Evolutionary conservation across 1,140 invertebrate genomes (phyloP), one percentile per base, ranked within the genome.

Genomic region (Drosophila bifasciata): DNA sequence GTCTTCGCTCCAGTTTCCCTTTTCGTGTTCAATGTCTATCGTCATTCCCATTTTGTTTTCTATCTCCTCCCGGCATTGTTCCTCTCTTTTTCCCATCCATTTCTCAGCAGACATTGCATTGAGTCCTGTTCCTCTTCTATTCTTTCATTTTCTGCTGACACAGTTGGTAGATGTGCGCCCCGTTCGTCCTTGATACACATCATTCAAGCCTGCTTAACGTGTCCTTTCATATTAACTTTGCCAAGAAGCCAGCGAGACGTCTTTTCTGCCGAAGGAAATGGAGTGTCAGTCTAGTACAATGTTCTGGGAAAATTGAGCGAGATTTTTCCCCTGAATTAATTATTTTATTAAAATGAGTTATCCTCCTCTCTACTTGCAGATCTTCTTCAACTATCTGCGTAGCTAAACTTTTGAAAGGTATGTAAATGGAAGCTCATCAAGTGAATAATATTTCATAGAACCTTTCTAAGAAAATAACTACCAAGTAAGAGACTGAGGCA

Each of bases 1-100:
- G 83, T 88, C 84, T 88, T 83, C 79, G 83, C 79, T 88, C 83
- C 60, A 79, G 80, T 88, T 88, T 88, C 78, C 78, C 73, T 83
- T 83, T 88, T 83, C 76, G 66, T 88, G 84, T 86, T 88, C 83
- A 88, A 83, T 86, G 83, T 86, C 83, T 86, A 64, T 71, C 75
- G 83, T 86, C 83, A 83, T 70, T 85, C 59, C 58, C 74, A 52
- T 60, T 63, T 45, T 56, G 50, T 59, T 55, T 53, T 56, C n/a
- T n/a, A n/a, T n/a, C n/a, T n/a, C 39, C 58, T 49, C 58, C 53
- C 50, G 17, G 57, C 13, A 43, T 61, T 51, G 43, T 21, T 40
- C 17, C 16, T 58, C 9, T 53, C 7, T 8, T 43, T 63, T 52
- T 55, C 8, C 40, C 62, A 46, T 36, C 25, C 11, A 13, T 48